A percentile compares a stretch with the other conserved stretches of the same genome.
Conservation (phyloP, 2,797 vertebrate species). For the Cryptoprocta ferox region DNA sequence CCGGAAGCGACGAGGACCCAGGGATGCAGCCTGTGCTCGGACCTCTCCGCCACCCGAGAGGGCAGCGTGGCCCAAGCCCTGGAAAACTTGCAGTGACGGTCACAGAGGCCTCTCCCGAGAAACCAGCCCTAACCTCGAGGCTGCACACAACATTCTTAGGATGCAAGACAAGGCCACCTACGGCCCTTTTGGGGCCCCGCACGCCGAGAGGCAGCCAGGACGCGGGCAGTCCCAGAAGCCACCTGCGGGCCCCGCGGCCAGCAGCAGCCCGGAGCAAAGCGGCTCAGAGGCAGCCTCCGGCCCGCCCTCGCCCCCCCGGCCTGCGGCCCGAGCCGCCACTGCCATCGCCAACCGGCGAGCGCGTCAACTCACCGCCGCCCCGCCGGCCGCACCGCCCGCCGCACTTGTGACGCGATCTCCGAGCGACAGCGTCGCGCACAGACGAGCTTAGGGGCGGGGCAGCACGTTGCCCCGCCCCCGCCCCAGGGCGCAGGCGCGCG, state of each 20-base stretch:
- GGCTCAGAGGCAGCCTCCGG: not conserved
- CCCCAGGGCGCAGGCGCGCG: not conserved
- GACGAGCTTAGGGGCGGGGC: not conserved
- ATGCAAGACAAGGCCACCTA: not conserved
- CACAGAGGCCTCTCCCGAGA: not conserved
- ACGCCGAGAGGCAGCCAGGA: not conserved
- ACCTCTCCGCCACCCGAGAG: not conserved
- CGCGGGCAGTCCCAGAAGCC: not conserved
- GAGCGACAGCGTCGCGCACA: not conserved
- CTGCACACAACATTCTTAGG: not conserved
- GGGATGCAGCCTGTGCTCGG: not conserved
- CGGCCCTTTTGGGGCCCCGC: not conserved
- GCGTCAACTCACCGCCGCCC: not conserved
- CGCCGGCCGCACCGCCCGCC: fast-evolving
- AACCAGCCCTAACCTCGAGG: not conserved
- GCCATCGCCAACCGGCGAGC: fast-evolving
- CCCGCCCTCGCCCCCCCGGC: not conserved
- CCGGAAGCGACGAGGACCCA: not conserved
- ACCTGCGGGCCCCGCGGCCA: not conserved
- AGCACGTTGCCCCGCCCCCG: fast-evolving
- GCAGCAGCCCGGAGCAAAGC: not conserved
- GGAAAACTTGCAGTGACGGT: not conserved
- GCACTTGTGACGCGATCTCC: not conserved
- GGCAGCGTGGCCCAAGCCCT: not conserved
- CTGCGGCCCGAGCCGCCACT: not conserved